These are phyloP conservation scores for Trididemnum clinides DNA, from an alignment of 23 tunicate species.

Conservation along the genomic window DNA sequence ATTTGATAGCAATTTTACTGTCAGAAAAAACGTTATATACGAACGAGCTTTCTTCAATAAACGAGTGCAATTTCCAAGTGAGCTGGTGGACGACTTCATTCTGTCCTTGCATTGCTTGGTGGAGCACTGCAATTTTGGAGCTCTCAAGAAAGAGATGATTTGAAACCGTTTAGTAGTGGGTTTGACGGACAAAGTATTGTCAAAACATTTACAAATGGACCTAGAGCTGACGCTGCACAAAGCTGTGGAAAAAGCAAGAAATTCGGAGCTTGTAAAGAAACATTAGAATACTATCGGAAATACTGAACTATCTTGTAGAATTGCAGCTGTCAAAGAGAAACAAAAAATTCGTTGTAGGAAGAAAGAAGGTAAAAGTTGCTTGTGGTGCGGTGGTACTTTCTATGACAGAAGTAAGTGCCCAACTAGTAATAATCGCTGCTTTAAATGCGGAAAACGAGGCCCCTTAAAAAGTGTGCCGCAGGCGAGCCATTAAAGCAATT, in stretches of 20 bases:
- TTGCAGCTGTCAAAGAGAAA: background rate
- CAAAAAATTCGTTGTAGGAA: background rate
- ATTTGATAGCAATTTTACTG: background rate
- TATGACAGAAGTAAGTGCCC: background rate
- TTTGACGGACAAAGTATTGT: background rate
- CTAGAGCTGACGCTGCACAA: conserved; percentile 12
- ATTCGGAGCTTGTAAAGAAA: conserved; percentile 7
- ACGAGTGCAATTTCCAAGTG: background rate
- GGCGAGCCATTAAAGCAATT: background rate
- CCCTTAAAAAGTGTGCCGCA: conserved; percentile 5
- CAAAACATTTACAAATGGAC: conserved; percentile 31
- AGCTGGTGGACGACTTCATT: conserved; percentile 9
- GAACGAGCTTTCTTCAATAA: conserved; percentile 22
- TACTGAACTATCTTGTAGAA: background rate
- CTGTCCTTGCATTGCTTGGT: background rate
- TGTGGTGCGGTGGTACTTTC: background rate
- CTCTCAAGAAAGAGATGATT: conserved; percentile 15
- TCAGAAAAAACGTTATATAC: conserved; percentile 6
- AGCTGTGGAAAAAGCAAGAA: background rate
- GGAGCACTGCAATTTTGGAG: conserved; percentile 2
- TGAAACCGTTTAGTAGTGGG: conserved; percentile 22
- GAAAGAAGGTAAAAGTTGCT: background rate
- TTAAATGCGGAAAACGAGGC: background rate
- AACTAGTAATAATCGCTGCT: background rate
- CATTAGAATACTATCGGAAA: background rate